phyloP scores from a whole-genome alignment of 1,140 invertebrate species.

The Chironomus striatipennis region DNA sequence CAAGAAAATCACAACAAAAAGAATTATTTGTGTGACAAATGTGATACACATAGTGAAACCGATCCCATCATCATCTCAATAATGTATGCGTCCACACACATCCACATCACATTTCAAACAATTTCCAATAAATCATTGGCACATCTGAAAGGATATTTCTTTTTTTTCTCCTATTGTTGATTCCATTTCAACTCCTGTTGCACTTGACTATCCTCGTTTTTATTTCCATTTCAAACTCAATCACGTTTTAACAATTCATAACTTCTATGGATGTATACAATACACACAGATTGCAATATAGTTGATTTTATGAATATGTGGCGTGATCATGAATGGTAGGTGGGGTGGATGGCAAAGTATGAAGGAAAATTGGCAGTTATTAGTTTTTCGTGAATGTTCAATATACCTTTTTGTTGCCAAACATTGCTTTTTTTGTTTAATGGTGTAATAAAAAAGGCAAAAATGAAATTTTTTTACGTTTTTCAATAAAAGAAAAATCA shows the following conservation, averaged over 20 bases:
- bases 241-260: slow-evolving; percentile 14
- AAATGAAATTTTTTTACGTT: slow-evolving; percentile 15
- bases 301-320: background rate
- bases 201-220: too few relatives aligned
- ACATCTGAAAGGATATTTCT: too few relatives aligned
- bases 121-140: background rate
- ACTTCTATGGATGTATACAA: background rate
- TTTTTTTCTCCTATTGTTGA: too few relatives aligned
- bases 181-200: too few relatives aligned
- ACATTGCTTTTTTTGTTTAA: too few relatives aligned
- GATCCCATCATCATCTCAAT: too few relatives aligned
- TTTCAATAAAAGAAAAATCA: too few relatives aligned
- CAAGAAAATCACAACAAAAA: too few relatives aligned
- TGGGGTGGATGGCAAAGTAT: background rate
- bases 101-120: background rate
- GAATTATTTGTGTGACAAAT: too few relatives aligned
- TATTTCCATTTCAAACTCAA: background rate
- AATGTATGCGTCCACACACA: too few relatives aligned
- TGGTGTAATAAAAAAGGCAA: background rate
- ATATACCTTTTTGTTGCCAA: background rate
- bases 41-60: too few relatives aligned
- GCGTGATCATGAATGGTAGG: background rate
- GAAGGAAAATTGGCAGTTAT: slow-evolving; percentile 5
- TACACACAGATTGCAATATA: background rate
- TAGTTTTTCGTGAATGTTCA: background rate